Percentiles rank a stretch among this genome's conserved stretches.
Conservation (phyloP, 2,888 invertebrate genomes). For the Drosophila setosimentum region DNA sequence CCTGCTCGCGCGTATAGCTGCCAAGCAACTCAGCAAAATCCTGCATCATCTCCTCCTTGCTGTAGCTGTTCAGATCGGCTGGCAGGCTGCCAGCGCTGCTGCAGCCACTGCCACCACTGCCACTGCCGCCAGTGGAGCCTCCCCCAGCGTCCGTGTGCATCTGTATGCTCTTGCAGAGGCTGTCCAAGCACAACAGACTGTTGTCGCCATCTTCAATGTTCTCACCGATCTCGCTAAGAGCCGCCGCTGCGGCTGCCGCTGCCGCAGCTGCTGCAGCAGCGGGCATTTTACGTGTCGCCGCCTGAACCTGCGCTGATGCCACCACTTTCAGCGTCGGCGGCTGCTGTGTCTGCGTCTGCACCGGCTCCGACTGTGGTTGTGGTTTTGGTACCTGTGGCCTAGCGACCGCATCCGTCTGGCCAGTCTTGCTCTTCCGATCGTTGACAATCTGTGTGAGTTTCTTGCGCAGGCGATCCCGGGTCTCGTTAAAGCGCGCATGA, state of each 20-base stretch:
- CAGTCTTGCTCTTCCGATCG: slow-evolving; percentile 79
- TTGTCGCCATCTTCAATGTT: slow-evolving; percentile 73
- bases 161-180: slow-evolving; percentile 81
- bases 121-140: slow-evolving; percentile 29
- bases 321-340: slow-evolving; percentile 64
- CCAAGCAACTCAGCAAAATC: slow-evolving; percentile 83
- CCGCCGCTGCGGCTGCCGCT: slow-evolving; percentile 62
- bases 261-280: slow-evolving; percentile 51
- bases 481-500: slow-evolving; percentile 85
- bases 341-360: slow-evolving; percentile 34
- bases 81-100: slow-evolving; percentile 48
- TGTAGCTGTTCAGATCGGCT: slow-evolving; percentile 54
- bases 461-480: slow-evolving; percentile 84
- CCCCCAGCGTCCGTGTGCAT: slow-evolving; percentile 58
- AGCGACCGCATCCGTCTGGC: slow-evolving; percentile 45
- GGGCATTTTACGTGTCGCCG: slow-evolving; percentile 49
- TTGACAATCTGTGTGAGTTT: slow-evolving; percentile 83
- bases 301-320: slow-evolving; percentile 66
- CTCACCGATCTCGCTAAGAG: slow-evolving; percentile 54
- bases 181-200: slow-evolving; percentile 79
- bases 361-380: slow-evolving; percentile 23
- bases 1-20: slow-evolving; percentile 79
- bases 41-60: slow-evolving; percentile 79
- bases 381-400: slow-evolving; percentile 19
- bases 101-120: slow-evolving; percentile 38